phyloP scores from a whole-genome alignment of 1,140 invertebrate genomes.

The Augochlora pura region DNA sequence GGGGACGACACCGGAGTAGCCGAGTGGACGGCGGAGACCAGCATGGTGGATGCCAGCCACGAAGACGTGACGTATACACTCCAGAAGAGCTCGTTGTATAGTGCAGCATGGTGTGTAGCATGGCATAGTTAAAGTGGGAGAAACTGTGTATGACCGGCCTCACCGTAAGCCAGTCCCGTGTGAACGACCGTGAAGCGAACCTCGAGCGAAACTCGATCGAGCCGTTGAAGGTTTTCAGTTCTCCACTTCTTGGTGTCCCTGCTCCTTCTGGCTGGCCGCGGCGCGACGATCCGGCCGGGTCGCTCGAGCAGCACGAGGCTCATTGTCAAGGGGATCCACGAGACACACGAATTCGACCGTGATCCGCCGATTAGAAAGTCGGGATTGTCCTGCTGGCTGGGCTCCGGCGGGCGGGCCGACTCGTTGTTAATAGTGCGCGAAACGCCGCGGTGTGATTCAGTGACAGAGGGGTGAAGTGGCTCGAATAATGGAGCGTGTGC shows the following conservation, averaged over 20 bases:
- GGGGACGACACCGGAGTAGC: slow-evolving; percentile 15
- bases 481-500: neutral
- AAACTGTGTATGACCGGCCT: slow-evolving; percentile 65
- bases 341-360: neutral
- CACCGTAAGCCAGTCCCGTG: slow-evolving; percentile 68
- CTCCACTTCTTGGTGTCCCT: neutral
- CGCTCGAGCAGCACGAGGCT: neutral
- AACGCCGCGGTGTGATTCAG: neutral
- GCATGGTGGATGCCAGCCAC: slow-evolving; percentile 54
- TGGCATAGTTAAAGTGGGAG: slow-evolving; percentile 67
- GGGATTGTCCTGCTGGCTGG: neutral
- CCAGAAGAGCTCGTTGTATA: slow-evolving; percentile 31
- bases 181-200: slow-evolving; percentile 70
- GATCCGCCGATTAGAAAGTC: neutral
- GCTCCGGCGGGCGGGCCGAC: neutral
- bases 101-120: slow-evolving; percentile 57
- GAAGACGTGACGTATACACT: slow-evolving; percentile 59
- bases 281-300: neutral
- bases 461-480: neutral
- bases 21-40: slow-evolving; percentile 15
- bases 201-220: slow-evolving; percentile 47
- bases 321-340: neutral
- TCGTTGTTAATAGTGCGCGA: neutral
- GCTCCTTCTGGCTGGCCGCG: neutral
- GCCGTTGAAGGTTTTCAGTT: slow-evolving; percentile 25